A percentile compares a stretch with the other conserved stretches of the same genome.
phyloP scores from a whole-genome alignment of 2,888 invertebrate genomes.

The Luperina testacea region DNA sequence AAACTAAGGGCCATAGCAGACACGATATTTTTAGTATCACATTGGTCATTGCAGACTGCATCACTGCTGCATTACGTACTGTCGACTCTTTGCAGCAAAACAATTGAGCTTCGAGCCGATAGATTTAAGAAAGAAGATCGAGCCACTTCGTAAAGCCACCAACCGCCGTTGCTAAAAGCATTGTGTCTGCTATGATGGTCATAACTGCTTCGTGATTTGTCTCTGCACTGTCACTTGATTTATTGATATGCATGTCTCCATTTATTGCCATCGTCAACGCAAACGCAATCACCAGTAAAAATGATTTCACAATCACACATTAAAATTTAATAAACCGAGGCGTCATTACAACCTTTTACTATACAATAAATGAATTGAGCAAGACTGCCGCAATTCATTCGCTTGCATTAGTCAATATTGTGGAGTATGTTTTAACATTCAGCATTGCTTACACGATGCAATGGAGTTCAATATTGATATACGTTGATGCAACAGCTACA shows the following conservation, averaged over 20 bases:
- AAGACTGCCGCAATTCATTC: conserved; percentile 26
- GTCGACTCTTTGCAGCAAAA: not conserved
- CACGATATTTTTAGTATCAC: not conserved
- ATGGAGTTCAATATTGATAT: not conserved
- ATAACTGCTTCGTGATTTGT: not conserved
- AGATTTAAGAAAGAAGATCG: not conserved
- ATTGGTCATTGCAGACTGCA: not conserved
- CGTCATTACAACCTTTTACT: conserved; percentile 36
- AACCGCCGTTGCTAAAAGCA: not conserved
- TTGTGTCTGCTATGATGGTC: not conserved
- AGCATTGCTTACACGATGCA: conserved; percentile 7
- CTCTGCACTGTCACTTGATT: not conserved
- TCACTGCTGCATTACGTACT: not conserved
- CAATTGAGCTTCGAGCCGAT: not conserved
- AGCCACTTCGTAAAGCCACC: not conserved
- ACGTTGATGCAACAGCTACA: not conserved
- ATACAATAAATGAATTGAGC: conserved; percentile 34
- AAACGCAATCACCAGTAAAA: conserved; percentile 34
- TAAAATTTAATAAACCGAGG: conserved; percentile 42
- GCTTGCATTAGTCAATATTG: conserved; percentile 29
- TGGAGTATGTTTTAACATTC: conserved; percentile 13
- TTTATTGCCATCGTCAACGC: conserved; percentile 11
- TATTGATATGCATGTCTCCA: not conserved
- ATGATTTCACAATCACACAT: conserved; percentile 36
- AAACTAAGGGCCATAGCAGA: not conserved